Conservation (phyloP, 2,888 invertebrate species). For the Leptarthrus brevirostris region DNA sequence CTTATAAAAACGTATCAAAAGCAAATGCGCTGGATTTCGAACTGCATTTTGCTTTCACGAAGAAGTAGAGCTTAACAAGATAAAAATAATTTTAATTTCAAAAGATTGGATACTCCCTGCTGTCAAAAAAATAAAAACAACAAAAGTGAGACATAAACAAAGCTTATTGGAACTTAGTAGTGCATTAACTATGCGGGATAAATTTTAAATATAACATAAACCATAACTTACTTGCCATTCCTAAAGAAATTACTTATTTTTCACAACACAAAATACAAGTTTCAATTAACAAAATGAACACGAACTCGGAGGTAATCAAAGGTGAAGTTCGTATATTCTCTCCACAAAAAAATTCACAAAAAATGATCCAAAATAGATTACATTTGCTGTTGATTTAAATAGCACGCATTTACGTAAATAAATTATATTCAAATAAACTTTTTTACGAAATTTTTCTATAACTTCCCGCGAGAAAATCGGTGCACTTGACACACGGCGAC, state of each 20-base stretch:
- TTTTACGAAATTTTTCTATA: not conserved
- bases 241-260: not conserved
- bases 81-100: too few relatives aligned
- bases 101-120: not conserved
- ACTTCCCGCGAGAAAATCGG: slow-evolving; percentile 3
- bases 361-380: slow-evolving; percentile 7
- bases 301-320: not conserved
- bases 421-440: not conserved
- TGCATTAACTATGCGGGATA: too few relatives aligned
- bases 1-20: slow-evolving; percentile 29
- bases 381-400: slow-evolving; percentile 1
- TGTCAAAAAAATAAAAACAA: slow-evolving; percentile 23
- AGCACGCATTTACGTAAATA: not conserved
- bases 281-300: slow-evolving; percentile 1
- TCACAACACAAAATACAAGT: not conserved
- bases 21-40: too few relatives aligned
- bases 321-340: slow-evolving; percentile 6
- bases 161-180: too few relatives aligned
- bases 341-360: slow-evolving; percentile 11
- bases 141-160: slow-evolving; percentile 40
- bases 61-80: too few relatives aligned
- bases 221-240: slow-evolving; percentile 50
- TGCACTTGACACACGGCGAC: slow-evolving; percentile 10
- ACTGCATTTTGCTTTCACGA: too few relatives aligned
- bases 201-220: too few relatives aligned